A percentile compares a stretch with the other conserved stretches of the same genome.
Evolutionary conservation across 2,113 vertebrate genomes (phyloP).

Genomic region (Pomatostomus ruficeps): DNA sequence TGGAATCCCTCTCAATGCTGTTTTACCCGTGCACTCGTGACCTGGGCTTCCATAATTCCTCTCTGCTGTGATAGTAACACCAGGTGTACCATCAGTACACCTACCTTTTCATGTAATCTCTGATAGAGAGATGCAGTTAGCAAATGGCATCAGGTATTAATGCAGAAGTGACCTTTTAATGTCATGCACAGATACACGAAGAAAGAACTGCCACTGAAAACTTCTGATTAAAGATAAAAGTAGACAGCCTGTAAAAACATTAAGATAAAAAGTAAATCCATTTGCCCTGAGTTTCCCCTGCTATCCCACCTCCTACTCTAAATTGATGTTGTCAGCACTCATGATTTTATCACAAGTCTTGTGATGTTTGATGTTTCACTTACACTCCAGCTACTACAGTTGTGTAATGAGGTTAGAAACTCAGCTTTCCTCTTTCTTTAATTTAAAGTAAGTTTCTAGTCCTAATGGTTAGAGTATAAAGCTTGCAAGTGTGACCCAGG

Average conservation of each 20-base stretch:
- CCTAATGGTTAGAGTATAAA: conserved; percentile 46
- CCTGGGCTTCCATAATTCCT: not conserved
- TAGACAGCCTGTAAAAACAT: conserved; percentile 44
- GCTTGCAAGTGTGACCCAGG: conserved; percentile 51
- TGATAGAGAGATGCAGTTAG: not conserved
- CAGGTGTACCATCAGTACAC: not conserved
- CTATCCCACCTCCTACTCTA: conserved; percentile 57
- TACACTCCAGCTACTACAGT: conserved; percentile 43
- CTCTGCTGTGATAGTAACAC: conserved; percentile 1
- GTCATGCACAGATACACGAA: not conserved
- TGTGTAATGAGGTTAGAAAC: conserved; percentile 58
- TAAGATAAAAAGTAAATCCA: conserved; percentile 53
- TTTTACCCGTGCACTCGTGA: not conserved
- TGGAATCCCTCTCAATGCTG: not conserved
- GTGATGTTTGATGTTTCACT: conserved; percentile 63
- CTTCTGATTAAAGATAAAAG: conserved; percentile 56
- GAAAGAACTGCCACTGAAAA: conserved; percentile 46
- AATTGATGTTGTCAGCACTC: conserved; percentile 61
- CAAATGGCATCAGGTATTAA: conserved; percentile 19
- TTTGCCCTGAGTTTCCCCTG: conserved; percentile 51
- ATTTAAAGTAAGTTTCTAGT: conserved; percentile 39
- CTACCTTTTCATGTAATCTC: not conserved
- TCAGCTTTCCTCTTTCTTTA: conserved; percentile 49
- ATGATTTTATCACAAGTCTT: conserved; percentile 56
- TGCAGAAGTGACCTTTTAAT: conserved; percentile 43